These are phyloP conservation scores for Tenthredo notha DNA, from an alignment of 2,888 invertebrate genomes.

Conservation along the genomic window DNA sequence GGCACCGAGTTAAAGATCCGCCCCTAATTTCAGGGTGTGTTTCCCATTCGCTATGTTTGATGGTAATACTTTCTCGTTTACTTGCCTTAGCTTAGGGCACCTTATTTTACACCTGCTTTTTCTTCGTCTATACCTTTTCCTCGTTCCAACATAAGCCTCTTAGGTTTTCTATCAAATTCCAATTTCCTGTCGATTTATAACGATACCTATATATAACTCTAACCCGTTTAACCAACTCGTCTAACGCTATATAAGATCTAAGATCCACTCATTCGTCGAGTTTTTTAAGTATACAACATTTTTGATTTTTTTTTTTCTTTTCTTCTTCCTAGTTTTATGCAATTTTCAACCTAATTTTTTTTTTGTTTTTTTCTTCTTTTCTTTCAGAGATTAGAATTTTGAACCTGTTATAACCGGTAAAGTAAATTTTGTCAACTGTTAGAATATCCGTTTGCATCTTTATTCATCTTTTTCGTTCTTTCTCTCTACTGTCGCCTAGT, in stretches of 20 bases:
- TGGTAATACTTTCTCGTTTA: slow-evolving; percentile 39
- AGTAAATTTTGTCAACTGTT: neutral
- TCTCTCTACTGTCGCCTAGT: slow-evolving; percentile 26
- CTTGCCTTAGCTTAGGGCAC: neutral
- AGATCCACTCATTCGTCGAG: neutral
- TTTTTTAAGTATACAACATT: neutral
- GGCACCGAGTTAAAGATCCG: neutral
- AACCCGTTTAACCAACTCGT: neutral
- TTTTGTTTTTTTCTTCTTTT: neutral
- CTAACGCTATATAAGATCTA: neutral
- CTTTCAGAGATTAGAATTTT: neutral
- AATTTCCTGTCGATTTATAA: slow-evolving; percentile 57
- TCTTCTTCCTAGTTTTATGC: neutral
- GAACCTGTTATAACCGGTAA: slow-evolving; percentile 14
- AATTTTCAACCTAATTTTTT: neutral
- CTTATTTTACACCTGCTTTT: slow-evolving; percentile 41
- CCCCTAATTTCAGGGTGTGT: slow-evolving; percentile 54
- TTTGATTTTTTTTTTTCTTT: neutral
- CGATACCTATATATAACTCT: neutral
- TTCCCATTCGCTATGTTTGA: slow-evolving; percentile 26
- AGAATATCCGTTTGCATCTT: neutral
- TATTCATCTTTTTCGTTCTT: neutral
- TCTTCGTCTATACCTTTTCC: neutral
- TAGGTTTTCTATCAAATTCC: slow-evolving; percentile 55
- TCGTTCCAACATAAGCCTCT: neutral